phyloP scores from a whole-genome alignment of 2,888 invertebrate species.

The Yponomeuta sedellus region DNA sequence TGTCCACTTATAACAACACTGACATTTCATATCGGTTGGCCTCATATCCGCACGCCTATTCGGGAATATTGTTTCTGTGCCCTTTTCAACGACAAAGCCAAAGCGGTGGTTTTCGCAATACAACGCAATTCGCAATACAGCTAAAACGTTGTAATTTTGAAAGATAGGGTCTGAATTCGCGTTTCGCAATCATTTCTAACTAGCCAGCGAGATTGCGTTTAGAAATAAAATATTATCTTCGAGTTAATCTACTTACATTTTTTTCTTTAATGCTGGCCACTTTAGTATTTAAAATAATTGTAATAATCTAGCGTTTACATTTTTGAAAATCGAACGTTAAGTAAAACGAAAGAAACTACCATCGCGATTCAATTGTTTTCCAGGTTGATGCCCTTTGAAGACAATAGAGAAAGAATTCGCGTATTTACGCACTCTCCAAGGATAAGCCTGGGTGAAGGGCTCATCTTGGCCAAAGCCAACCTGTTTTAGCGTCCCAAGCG shows the following conservation, averaged over 20 bases:
- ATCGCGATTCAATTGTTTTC: slow-evolving; percentile 5
- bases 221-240: neutral
- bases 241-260: neutral
- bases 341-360: neutral
- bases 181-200: neutral
- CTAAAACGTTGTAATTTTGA: neutral
- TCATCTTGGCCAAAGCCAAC: slow-evolving; percentile 23
- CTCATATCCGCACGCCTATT: neutral
- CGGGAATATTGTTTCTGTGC: neutral
- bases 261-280: neutral
- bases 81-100: slow-evolving; percentile 1
- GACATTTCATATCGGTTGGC: neutral
- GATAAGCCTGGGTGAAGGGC: slow-evolving; percentile 27
- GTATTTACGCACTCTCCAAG: slow-evolving; percentile 24
- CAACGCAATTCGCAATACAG: too few species aligned
- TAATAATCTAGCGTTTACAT: too few species aligned
- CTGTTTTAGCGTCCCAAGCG: neutral
- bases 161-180: neutral
- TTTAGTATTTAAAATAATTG: too few species aligned
- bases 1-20: neutral
- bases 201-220: neutral
- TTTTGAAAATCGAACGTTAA: neutral
- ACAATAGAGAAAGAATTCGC: slow-evolving; percentile 19
- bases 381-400: slow-evolving; percentile 4
- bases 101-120: neutral